Conservation (phyloP, 2,113 vertebrate species). For the Paracanthobrama guichenoti region DNA sequence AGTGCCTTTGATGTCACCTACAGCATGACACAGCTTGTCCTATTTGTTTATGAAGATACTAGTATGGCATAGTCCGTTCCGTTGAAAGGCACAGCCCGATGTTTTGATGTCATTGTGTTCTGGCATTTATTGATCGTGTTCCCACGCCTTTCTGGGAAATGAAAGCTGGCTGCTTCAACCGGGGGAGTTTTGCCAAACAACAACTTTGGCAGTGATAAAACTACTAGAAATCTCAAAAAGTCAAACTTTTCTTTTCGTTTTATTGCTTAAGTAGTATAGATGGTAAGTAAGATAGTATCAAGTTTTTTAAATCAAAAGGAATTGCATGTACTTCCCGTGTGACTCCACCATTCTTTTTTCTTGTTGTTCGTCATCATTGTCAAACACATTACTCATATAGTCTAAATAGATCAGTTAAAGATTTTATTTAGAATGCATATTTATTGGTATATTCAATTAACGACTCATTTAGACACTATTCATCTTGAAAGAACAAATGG, state of each 20-base stretch:
- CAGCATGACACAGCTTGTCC: slow-evolving; percentile 27
- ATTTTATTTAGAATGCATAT: neutral
- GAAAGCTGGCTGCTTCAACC: neutral
- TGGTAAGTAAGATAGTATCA: neutral
- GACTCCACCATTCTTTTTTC: neutral
- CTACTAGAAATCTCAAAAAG: neutral
- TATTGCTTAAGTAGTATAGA: neutral
- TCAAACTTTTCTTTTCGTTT: neutral
- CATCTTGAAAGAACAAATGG: neutral
- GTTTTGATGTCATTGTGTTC: neutral
- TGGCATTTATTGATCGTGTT: neutral
- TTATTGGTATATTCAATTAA: neutral
- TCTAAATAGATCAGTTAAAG: neutral
- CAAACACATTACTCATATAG: neutral
- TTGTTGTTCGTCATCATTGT: neutral
- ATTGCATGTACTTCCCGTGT: neutral
- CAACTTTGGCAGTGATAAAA: neutral
- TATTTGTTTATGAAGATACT: slow-evolving; percentile 15
- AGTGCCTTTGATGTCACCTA: slow-evolving; percentile 16
- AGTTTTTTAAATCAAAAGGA: neutral
- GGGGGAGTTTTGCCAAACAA: neutral
- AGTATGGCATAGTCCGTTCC: neutral
- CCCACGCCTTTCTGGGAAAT: neutral
- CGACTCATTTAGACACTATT: neutral
- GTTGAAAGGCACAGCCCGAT: neutral